Evolutionary conservation across 2,888 invertebrate genomes (phyloP).

Genomic region (Isoperla grammatica): DNA sequence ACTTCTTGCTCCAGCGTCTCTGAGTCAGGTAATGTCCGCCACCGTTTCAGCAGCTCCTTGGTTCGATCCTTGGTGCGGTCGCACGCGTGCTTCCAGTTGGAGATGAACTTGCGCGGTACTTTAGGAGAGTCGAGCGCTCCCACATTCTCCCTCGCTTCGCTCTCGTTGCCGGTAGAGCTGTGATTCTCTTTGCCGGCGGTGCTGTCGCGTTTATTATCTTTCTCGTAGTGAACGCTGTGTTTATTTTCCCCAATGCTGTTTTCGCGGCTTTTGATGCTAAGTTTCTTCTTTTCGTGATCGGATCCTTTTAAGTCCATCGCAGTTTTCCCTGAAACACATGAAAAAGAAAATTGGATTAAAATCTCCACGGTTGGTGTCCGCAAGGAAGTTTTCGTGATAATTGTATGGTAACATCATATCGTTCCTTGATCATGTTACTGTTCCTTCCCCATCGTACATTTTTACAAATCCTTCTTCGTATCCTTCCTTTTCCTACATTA

Average conservation of each 20-base stretch:
- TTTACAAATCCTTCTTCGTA: too few relatives aligned
- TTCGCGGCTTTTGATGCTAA: background rate
- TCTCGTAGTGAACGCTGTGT: background rate
- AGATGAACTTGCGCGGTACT: constrained; percentile 64
- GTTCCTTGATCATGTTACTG: too few relatives aligned
- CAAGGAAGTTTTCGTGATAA: too few relatives aligned
- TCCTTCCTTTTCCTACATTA: too few relatives aligned
- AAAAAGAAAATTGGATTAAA: too few relatives aligned
- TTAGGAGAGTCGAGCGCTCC: constrained; percentile 40
- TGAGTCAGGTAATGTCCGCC: constrained; percentile 61
- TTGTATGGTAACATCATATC: too few relatives aligned
- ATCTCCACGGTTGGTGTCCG: too few relatives aligned
- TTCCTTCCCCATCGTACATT: too few relatives aligned
- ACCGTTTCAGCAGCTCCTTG: constrained; percentile 63
- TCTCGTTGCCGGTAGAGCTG: background rate
- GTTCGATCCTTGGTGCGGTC: constrained; percentile 64
- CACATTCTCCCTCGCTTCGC: background rate
- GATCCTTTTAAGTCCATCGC: background rate
- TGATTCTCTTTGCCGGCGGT: too few relatives aligned
- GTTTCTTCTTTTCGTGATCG: constrained; percentile 4
- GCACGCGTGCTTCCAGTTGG: constrained; percentile 65
- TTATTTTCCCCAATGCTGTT: background rate
- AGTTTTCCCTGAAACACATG: too few relatives aligned
- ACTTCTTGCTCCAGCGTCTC: constrained; percentile 34
- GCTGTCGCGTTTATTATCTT: background rate